Conservation (phyloP, 2,797 vertebrate species). For the Chromobotia macracanthus region DNA sequence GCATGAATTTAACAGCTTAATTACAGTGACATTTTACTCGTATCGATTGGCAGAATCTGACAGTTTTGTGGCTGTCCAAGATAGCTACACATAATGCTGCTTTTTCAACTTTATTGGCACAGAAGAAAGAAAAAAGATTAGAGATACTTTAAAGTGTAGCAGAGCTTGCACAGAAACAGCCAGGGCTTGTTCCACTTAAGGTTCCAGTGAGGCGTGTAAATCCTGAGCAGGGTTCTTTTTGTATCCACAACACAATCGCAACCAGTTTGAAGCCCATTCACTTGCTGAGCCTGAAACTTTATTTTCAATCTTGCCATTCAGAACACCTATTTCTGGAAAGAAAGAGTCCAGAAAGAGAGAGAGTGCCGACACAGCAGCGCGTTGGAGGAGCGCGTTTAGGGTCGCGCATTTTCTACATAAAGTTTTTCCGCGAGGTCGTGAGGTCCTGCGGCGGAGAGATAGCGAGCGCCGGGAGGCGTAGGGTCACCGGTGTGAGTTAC, state of each 20-base stretch:
- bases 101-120: background rate
- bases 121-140: slow-evolving; percentile 6
- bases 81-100: background rate
- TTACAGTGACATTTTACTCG: background rate
- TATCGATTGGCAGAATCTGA: background rate
- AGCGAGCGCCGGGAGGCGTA: slow-evolving; percentile 71
- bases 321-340: slow-evolving; percentile 57
- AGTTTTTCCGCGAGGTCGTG: slow-evolving; percentile 77
- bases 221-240: slow-evolving; percentile 68
- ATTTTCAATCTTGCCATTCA: slow-evolving; percentile 74
- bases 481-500: slow-evolving; percentile 91
- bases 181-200: slow-evolving; percentile 66
- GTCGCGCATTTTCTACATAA: slow-evolving; percentile 71
- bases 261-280: slow-evolving; percentile 73
- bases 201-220: slow-evolving; percentile 67
- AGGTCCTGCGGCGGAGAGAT: slow-evolving; percentile 72
- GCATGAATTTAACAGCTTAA: background rate
- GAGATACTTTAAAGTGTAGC: slow-evolving; percentile 46
- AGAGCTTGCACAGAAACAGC: slow-evolving; percentile 63
- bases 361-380: slow-evolving; percentile 38
- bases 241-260: slow-evolving; percentile 71
- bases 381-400: slow-evolving; percentile 52
- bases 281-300: slow-evolving; percentile 76
- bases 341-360: slow-evolving; percentile 11
- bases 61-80: background rate